Conservation (phyloP, 2,888 invertebrate genomes). For the Venusia cambrica region DNA sequence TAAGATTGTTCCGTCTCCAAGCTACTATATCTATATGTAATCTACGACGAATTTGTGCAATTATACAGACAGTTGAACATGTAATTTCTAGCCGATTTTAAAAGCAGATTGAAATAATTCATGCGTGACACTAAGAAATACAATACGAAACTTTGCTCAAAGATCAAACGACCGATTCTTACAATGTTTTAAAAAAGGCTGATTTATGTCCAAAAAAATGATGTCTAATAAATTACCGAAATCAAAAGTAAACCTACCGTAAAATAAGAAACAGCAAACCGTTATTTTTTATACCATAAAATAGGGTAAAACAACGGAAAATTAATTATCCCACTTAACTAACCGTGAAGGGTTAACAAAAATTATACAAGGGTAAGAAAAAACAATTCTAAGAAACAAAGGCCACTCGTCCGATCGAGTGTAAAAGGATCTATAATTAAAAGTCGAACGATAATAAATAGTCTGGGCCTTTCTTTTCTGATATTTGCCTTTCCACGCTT, state of each 20-base stretch:
- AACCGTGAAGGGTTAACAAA: slow-evolving; percentile 66
- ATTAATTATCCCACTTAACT: slow-evolving; percentile 71
- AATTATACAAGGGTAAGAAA: slow-evolving; percentile 52
- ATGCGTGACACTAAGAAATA: too few relatives aligned
- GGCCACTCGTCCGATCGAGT: slow-evolving; percentile 69
- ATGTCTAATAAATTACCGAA: slow-evolving; percentile 2
- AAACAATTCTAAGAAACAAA: slow-evolving; percentile 70
- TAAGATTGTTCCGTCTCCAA: too few relatives aligned
- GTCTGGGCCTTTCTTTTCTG: slow-evolving; percentile 50
- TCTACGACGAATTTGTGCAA: too few relatives aligned
- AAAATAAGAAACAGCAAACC: slow-evolving; percentile 31
- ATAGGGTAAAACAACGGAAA: slow-evolving; percentile 41
- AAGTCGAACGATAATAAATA: slow-evolving; percentile 67
- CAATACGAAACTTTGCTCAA: too few relatives aligned
- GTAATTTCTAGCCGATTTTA: too few relatives aligned
- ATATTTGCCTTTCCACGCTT: slow-evolving; percentile 57
- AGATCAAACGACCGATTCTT: too few relatives aligned
- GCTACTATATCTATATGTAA: too few relatives aligned
- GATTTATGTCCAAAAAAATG: too few relatives aligned
- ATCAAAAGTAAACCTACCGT: slow-evolving; percentile 14
- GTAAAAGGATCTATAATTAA: slow-evolving; percentile 73
- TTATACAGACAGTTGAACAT: too few relatives aligned
- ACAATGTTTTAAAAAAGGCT: too few relatives aligned
- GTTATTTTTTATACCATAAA: slow-evolving; percentile 29
- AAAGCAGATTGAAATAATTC: too few relatives aligned